Evolutionary conservation across 1,140 invertebrate species (phyloP).

Genomic region (Brachionus plicatilis): DNA sequence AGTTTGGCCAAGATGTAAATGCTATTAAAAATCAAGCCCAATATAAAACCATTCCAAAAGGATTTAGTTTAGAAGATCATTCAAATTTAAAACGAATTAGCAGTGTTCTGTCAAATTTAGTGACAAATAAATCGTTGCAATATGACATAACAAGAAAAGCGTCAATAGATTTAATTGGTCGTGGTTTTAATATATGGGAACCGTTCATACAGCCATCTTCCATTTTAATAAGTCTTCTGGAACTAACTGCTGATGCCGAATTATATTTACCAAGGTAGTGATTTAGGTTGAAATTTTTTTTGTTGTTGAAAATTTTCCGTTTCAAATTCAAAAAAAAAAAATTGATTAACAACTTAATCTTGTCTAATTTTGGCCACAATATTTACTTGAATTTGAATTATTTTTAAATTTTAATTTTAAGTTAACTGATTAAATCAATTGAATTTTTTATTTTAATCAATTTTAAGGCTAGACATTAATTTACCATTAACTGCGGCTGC

Average conservation of each 20-base stretch:
- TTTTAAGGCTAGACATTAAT: constrained; percentile 79
- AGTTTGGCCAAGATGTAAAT: constrained; percentile 79
- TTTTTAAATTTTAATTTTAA: too few species aligned
- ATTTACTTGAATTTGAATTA: background rate
- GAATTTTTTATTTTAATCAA: background rate
- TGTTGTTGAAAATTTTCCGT: background rate
- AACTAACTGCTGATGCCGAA: constrained; percentile 87
- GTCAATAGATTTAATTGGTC: constrained; percentile 82
- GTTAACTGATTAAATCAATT: too few species aligned
- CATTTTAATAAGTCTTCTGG: constrained; percentile 77
- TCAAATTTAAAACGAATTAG: constrained; percentile 81
- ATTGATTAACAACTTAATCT: background rate
- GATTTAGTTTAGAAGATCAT: constrained; percentile 81
- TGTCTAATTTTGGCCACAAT: background rate
- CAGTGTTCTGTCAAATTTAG: constrained; percentile 82
- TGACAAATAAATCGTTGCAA: constrained; percentile 72
- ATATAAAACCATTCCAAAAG: constrained; percentile 69
- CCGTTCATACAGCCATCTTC: constrained; percentile 91
- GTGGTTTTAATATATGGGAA: constrained; percentile 97
- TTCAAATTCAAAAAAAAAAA: too few species aligned
- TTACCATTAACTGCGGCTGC: constrained; percentile 82
- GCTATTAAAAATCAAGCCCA: constrained; percentile 45
- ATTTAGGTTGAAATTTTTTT: too few species aligned
- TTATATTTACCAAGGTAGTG: constrained; percentile 56
- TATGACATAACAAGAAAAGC: constrained; percentile 84